phyloP scores from a whole-genome alignment of 2,797 vertebrate species.

The Lacerta viridis region DNA sequence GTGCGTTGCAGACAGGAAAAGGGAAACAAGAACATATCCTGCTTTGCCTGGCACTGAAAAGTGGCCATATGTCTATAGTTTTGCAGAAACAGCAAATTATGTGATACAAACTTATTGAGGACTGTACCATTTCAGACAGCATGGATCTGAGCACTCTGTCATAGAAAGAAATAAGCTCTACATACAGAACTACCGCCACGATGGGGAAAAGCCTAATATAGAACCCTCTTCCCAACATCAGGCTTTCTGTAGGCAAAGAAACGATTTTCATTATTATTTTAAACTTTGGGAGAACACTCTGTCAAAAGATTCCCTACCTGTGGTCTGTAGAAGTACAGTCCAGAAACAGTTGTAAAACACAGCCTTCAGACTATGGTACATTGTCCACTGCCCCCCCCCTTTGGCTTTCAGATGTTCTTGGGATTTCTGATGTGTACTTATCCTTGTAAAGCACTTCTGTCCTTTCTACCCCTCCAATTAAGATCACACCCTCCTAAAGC shows the following conservation, averaged over 20 bases:
- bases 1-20: background rate
- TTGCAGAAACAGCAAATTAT: background rate
- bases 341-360: background rate
- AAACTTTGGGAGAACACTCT: background rate
- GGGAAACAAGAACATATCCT: background rate
- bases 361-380: rapidly evolving
- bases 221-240: background rate
- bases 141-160: background rate
- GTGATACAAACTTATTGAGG: background rate
- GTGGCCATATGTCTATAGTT: background rate
- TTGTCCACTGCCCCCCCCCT: background rate
- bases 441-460: background rate
- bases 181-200: background rate
- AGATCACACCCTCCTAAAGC: background rate
- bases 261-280: background rate
- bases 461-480: too few species aligned
- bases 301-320: background rate
- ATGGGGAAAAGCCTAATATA: background rate
- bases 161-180: background rate
- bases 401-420: background rate
- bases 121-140: constrained; percentile 9
- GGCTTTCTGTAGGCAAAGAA: background rate
- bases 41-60: constrained; percentile 1
- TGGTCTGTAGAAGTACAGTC: background rate
- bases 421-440: background rate